phyloP scores from a whole-genome alignment of 1,140 invertebrate genomes.

The Stegodyphus dumicola region DNA sequence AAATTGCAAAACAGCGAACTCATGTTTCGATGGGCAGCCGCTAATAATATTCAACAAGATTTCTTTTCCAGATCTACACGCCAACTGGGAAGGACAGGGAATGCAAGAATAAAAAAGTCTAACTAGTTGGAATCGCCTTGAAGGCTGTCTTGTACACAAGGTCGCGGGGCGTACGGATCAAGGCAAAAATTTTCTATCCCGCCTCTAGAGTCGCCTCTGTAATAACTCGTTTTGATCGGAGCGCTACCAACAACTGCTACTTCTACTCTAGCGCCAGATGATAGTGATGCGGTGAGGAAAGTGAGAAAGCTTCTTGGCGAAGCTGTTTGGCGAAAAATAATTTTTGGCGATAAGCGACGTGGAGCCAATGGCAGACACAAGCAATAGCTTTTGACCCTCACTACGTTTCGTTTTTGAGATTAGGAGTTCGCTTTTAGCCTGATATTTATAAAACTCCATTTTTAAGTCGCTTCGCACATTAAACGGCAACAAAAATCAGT shows the following conservation, averaged over 20 bases:
- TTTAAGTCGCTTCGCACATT: too few relatives aligned
- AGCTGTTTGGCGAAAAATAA: neutral
- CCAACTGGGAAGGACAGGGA: too few relatives aligned
- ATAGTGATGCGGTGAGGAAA: constrained; percentile 41
- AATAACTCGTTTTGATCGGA: constrained; percentile 22
- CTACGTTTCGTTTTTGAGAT: too few relatives aligned
- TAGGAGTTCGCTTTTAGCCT: too few relatives aligned
- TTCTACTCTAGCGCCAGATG: constrained; percentile 16
- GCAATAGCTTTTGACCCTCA: too few relatives aligned
- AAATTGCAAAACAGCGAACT: constrained; percentile 12
- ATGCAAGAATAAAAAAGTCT: constrained; percentile 11
- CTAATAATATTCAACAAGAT: too few relatives aligned
- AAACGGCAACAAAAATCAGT: too few relatives aligned
- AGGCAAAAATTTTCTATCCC: constrained; percentile 35
- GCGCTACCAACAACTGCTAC: constrained; percentile 8
- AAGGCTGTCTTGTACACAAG: constrained; percentile 54
- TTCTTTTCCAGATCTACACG: too few relatives aligned
- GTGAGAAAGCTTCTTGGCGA: constrained; percentile 15
- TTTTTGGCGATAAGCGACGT: too few relatives aligned
- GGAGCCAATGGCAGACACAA: too few relatives aligned
- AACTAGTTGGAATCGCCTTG: constrained; percentile 45
- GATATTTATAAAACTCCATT: too few relatives aligned
- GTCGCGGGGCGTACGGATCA: constrained; percentile 47
- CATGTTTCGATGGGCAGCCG: constrained; percentile 3
- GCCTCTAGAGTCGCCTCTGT: neutral